These are phyloP conservation scores for Glandiceps talaboti DNA, from an alignment of 53 echinoderm and acorn worm species.

Conservation along the genomic window DNA sequence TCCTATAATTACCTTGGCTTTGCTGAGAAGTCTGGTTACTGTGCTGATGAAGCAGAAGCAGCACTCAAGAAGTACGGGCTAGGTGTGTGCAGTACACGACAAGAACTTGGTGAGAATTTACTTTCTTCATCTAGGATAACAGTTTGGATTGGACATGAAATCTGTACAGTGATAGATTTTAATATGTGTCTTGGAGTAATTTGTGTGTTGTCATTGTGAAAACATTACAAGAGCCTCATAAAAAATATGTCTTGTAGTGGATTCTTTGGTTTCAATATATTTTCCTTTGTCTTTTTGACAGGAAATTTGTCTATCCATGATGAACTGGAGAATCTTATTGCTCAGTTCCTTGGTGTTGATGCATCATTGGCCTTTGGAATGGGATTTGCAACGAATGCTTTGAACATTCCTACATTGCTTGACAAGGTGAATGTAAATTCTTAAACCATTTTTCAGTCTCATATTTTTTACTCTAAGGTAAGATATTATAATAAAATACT, in stretches of 20 bases:
- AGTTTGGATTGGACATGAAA: no score
- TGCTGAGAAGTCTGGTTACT: constrained; percentile 64
- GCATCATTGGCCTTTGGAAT: constrained; percentile 78
- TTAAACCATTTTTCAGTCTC: no score
- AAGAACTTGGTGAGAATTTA: constrained; percentile 83
- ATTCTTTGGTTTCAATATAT: no score
- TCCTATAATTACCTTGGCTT: constrained; percentile 97
- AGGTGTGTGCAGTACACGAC: constrained; percentile 69
- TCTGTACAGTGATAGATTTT: no score
- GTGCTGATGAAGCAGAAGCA: constrained; percentile 34
- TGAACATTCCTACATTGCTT: constrained; percentile 83
- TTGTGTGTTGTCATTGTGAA: no score
- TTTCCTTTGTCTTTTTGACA: constrained; percentile 6
- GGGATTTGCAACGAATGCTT: constrained; percentile 97
- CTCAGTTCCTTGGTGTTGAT: constrained; percentile 63
- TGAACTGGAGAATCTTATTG: constrained; percentile 59
- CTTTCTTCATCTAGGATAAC: no score
- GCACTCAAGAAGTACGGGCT: constrained; percentile 37
- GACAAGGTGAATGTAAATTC: no score
- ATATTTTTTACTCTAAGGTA: no score
- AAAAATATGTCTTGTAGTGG: no score
- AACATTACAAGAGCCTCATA: no score
- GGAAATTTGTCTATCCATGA: constrained; percentile 55
- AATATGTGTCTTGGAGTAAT: no score
- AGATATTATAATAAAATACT: no score